Evolutionary conservation across 1,140 invertebrate genomes (phyloP).

Genomic region (Philaenus spumarius): DNA sequence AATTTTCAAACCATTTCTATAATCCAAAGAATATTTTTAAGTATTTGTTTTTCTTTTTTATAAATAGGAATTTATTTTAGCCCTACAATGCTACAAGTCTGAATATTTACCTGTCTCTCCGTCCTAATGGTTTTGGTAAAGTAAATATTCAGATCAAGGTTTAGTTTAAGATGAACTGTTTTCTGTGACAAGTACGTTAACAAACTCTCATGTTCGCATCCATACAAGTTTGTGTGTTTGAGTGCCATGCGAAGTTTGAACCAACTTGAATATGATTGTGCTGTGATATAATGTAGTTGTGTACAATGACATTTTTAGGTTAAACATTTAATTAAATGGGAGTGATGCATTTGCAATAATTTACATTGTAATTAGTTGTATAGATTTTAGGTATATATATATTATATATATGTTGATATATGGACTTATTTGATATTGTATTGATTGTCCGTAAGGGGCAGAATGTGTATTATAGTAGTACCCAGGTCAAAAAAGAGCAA

Average conservation of each 20-base stretch:
- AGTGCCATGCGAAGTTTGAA: background rate
- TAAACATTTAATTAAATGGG: too few relatives aligned
- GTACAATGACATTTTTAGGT: constrained; percentile 8
- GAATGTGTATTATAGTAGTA: too few relatives aligned
- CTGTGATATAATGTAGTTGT: constrained; percentile 12
- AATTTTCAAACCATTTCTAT: too few relatives aligned
- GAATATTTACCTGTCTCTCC: background rate
- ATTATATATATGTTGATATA: constrained; percentile 12
- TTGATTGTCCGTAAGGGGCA: too few relatives aligned
- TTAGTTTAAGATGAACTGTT: background rate
- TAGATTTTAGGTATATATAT: too few relatives aligned
- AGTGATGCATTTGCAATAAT: constrained; percentile 12
- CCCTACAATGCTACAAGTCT: background rate
- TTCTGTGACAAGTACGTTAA: background rate
- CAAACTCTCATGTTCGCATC: background rate
- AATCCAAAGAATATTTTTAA: too few relatives aligned
- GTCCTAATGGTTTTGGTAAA: background rate
- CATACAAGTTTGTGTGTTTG: background rate
- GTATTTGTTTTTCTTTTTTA: too few relatives aligned
- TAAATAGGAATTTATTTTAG: too few relatives aligned
- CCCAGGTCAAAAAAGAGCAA: too few relatives aligned
- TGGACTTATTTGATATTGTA: constrained; percentile 1
- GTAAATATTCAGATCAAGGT: background rate
- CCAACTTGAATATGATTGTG: background rate
- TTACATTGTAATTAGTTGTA: constrained; percentile 14